phyloP scores from a whole-genome alignment of 2,888 invertebrate species.

The Linnaemya vulpina region DNA sequence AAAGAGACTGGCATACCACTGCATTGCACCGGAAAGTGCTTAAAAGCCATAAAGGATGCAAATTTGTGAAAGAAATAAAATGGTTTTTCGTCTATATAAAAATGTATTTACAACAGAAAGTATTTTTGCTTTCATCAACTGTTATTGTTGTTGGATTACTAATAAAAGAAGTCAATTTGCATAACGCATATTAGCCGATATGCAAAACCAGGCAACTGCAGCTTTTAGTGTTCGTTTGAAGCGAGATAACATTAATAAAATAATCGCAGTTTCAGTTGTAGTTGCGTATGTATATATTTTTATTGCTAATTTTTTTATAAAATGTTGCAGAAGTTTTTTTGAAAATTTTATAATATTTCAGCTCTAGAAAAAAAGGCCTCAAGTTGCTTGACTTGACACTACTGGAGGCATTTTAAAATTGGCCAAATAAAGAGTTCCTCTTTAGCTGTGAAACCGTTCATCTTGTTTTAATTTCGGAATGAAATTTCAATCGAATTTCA shows the following conservation, averaged over 20 bases:
- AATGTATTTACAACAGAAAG: neutral
- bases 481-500: too few species aligned
- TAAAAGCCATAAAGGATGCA: conserved; percentile 58
- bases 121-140: conserved; percentile 8
- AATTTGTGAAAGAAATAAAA: too few species aligned
- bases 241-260: neutral
- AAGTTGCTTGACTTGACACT: too few species aligned
- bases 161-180: neutral
- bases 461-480: too few species aligned
- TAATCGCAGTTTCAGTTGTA: neutral
- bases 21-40: conserved; percentile 57
- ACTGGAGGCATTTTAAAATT: too few species aligned
- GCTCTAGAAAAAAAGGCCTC: too few species aligned
- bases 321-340: too few species aligned
- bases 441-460: too few species aligned
- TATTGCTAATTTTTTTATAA: neutral
- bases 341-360: neutral
- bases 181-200: neutral
- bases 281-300: neutral
- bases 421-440: too few species aligned
- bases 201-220: neutral
- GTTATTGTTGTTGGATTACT: conserved; percentile 7
- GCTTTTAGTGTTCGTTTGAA: neutral
- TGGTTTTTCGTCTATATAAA: conserved; percentile 10
- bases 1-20: conserved; percentile 36